phyloP scores from a whole-genome alignment of 2,888 invertebrate species.

The Dryocosmus kuriphilus region DNA sequence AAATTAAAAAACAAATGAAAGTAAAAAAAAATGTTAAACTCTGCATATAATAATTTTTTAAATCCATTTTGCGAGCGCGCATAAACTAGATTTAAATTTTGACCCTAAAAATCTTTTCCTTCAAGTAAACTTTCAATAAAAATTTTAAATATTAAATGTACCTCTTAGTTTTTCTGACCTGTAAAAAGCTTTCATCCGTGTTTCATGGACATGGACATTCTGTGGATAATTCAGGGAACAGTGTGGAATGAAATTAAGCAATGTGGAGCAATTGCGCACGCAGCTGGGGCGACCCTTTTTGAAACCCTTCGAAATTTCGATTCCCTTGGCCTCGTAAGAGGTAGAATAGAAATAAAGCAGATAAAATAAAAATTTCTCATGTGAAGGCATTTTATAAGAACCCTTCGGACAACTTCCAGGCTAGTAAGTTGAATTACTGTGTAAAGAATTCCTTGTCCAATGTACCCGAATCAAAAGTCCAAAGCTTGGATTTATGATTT shows the following conservation, averaged over 20 bases:
- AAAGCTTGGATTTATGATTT: slow-evolving; percentile 55
- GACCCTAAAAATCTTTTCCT: no score
- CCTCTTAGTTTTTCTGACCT: no score
- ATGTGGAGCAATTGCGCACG: neutral
- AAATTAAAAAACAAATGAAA: no score
- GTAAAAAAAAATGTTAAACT: no score
- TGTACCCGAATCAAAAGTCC: slow-evolving; percentile 34
- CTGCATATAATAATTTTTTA: no score
- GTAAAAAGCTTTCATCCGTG: neutral
- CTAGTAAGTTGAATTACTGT: slow-evolving; percentile 63
- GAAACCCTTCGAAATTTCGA: neutral
- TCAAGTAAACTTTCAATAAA: no score
- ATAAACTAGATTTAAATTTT: no score
- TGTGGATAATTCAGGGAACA: neutral
- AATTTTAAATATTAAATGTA: no score
- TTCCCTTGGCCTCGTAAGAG: slow-evolving; percentile 10
- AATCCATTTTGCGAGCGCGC: no score
- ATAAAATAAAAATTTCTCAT: slow-evolving; percentile 43
- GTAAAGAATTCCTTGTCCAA: slow-evolving; percentile 58
- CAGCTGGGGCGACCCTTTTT: slow-evolving; percentile 12
- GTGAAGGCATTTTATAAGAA: slow-evolving; percentile 37
- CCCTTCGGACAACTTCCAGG: slow-evolving; percentile 61
- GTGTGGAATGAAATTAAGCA: neutral
- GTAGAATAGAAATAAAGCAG: slow-evolving; percentile 6
- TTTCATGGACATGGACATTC: neutral